Evolutionary conservation across 92 coral and sea anemone species (phyloP), one percentile per base, ranked within the genome.

Genomic region (Zoanthus sociatus): DNA sequence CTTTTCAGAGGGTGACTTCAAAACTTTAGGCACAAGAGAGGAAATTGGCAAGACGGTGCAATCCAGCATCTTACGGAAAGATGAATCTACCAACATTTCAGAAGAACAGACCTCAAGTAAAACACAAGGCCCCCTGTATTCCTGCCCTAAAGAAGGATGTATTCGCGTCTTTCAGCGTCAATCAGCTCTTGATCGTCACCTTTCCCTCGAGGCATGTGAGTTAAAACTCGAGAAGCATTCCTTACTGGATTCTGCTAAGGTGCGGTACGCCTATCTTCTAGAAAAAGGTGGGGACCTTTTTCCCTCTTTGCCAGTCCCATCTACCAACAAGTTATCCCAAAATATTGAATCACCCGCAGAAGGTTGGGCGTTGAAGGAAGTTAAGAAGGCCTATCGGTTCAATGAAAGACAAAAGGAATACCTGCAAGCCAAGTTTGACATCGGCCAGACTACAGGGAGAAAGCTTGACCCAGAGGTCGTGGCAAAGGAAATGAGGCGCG

Each of bases 61-160:
- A 12, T 12, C 64, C 64, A 56, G 64, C 64, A 56, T 9, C 16
- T 56, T 56, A 9, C 64, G 64, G 15, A 56, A 56, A 56, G 13
- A 15, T 56, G 64, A 12, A 12, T 56, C 64, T 56, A 56, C 15
- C 64, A 13, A 56, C 64, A 16, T 56, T 56, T 56, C 17, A 17
- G 5, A 26, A 16, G 76, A 16, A 26, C 76, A 26, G 13, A 71
- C 21, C 48, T 8, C 16, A 32, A 10, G 48, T 48, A 71, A 71
- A 10, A 71, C 32, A 71, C 76, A 4, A 31, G 76, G 9, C 47
- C 47, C 64, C 64, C 17, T 89, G 47, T 87, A 71, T 67, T 48
- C 84, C 11, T 90, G 95, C 47, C 93, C 95, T 37, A 77, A 90
- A 66, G 89, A 92, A 14, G 95, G 95, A 30, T 92, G 95, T 21